A percentile compares a stretch with the other conserved stretches of the same genome.
Evolutionary conservation across 2,113 vertebrate species (phyloP).

Genomic region (Melanotaenia duboulayi): DNA sequence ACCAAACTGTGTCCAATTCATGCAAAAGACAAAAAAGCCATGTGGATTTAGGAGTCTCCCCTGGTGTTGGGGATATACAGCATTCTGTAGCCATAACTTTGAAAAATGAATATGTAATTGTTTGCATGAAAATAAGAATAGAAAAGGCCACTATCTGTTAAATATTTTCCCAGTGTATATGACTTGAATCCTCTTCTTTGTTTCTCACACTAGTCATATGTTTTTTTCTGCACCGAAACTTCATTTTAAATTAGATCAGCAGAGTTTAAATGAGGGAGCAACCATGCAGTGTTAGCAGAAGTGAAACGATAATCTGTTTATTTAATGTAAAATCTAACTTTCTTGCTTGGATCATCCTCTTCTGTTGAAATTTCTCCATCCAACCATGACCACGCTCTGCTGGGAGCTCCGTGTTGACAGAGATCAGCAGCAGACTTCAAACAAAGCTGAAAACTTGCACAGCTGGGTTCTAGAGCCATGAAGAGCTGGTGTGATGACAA

Average conservation of each 20-base stretch:
- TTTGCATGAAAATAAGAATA: no score
- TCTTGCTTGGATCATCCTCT: not conserved
- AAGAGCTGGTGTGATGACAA: conserved; percentile 29
- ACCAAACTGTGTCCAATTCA: no score
- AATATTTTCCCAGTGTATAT: conserved; percentile 6
- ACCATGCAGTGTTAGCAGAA: not conserved
- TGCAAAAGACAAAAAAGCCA: no score
- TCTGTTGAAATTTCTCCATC: conserved; percentile 9
- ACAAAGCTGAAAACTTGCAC: conserved; percentile 42
- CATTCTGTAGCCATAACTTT: no score
- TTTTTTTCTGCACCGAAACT: not conserved
- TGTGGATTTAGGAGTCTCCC: no score
- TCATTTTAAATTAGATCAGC: conserved; percentile 6
- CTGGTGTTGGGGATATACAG: no score
- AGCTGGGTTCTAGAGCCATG: conserved; percentile 23
- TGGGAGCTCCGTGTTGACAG: conserved; percentile 7
- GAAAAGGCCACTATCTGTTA: no score
- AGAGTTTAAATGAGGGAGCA: not conserved
- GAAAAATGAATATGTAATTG: no score
- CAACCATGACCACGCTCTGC: conserved; percentile 22
- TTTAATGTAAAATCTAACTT: not conserved
- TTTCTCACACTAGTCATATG: not conserved
- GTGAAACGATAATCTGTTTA: not conserved
- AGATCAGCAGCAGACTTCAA: conserved; percentile 37
- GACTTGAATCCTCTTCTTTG: not conserved